Conservation (phyloP, 1,140 invertebrate species). For the Platyura marginata region DNA sequence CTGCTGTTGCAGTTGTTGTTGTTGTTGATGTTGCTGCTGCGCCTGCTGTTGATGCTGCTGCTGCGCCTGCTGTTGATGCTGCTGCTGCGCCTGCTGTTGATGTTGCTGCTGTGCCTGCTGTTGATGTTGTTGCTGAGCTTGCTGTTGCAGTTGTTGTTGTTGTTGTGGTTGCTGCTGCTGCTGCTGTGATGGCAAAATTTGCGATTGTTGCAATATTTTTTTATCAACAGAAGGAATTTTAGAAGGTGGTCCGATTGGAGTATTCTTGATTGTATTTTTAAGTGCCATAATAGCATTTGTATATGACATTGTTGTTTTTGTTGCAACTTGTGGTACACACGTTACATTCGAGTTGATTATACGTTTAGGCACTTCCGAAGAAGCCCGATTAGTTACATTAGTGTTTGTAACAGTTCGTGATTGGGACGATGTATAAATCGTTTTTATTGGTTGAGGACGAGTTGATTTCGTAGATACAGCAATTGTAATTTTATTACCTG, state of each 20-base stretch:
- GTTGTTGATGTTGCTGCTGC: too few species aligned
- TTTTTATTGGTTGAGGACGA: constrained; percentile 8
- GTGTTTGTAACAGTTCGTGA: constrained; percentile 14
- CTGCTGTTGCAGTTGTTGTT: constrained; percentile 5
- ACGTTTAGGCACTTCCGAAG: not conserved
- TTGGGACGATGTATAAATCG: constrained; percentile 8
- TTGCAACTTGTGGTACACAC: constrained; percentile 11
- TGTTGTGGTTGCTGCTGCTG: too few species aligned
- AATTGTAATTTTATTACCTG: constrained; percentile 5
- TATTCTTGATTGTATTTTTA: constrained; percentile 13
- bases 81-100: constrained; percentile 39
- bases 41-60: constrained; percentile 11
- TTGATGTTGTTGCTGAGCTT: too few species aligned
- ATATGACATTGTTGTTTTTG: constrained; percentile 42
- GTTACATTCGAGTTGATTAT: not conserved
- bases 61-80: constrained; percentile 20
- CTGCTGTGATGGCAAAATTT: too few species aligned
- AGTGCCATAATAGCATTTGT: constrained; percentile 38
- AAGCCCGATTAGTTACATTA: not conserved
- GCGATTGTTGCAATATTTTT: too few species aligned
- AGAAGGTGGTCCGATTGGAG: constrained; percentile 6
- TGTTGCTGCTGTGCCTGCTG: too few species aligned
- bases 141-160: constrained; percentile 34
- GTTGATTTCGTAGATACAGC: constrained; percentile 4
- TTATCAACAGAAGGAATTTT: too few species aligned